Evolutionary conservation across 2,113 vertebrate species (phyloP), one percentile per base, ranked within the genome.

Genomic region (Triplophysa dalaica): DNA sequence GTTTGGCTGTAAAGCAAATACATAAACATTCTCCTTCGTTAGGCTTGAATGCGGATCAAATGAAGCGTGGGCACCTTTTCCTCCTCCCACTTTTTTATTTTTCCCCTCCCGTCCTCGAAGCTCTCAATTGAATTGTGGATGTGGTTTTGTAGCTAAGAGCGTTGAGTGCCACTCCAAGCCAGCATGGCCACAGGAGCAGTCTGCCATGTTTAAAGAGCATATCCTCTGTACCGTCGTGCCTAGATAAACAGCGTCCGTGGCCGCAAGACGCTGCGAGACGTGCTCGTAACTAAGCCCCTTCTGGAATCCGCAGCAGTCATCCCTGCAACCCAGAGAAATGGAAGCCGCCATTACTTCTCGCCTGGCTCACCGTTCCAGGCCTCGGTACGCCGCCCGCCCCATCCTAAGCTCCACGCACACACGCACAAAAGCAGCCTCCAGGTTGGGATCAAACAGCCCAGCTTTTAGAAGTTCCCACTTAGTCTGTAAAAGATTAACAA

Each of bases 31-130:
- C 87, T 88, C 88, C 87, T 92, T 77, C 87, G 88, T 88, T 91
- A 92, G 90, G 91, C 89, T 89, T 93, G 86, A 82, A 90, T 96
- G 91, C 91, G 91, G 91, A 89, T 92, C 91, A 92, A 95, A 94
- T 90, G 84, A 92, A 93, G 86, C 86, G 82, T 90, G 88, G 87
- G 90, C 89, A 92, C 87, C 88, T 92, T 84, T 90, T 82, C 26
- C 87, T 84, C 85, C 78, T 86, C 26, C 87, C 33, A 50, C 33
- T 50, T 77, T 48, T 70, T 81, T 48, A 81, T 90, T 84, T 89
- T 75, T 87, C 6, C 88, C 66, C 76, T 79, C 66, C 22, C 66
- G 33, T 48, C 26, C 52, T 79, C 21, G 58, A 81, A 83, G 4
- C 45, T 22, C 81, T 78, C 75, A 24, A 88, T 90, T 90, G 86